Evolutionary conservation across 1,140 invertebrate species (phyloP), one percentile per base, ranked within the genome.

Genomic region (Drosophila jambulina): DNA sequence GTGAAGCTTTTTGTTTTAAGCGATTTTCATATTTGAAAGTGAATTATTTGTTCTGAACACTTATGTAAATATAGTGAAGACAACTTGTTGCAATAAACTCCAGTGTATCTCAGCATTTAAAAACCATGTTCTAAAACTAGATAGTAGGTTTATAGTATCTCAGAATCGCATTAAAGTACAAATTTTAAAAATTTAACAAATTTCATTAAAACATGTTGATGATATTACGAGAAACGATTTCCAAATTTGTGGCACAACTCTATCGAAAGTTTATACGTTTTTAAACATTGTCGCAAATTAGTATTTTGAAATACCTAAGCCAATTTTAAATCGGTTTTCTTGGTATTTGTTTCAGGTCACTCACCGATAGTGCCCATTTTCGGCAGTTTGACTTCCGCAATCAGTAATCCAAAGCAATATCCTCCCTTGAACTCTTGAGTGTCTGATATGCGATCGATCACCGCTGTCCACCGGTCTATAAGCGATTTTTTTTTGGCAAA

Each of bases 301-400:
- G 10, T 21, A 21, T 43, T 45, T 21, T 45, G 0, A 45, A 5
- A 45, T 3, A 32, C 4, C 10, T 21, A 13, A 15, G 12, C 40
- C 4, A 42, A 1, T 42, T 43, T 43, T 5, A 21, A 43, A 43
- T n/a, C 8, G 2, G 12, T 2, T 45, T 45, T 17, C 15, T 17
- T 8, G 2, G 1, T 23, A 23, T 46, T 7, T 23, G 9, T 17
- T 2, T 2, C 6, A 46, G 23, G 23, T 34, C 6, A 88, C 78
- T 88, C 19, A 88, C 84, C 84, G 56, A 88, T 85, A 32, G 84
- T 88, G 60, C 85, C 85, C 84, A 88, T 88, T 78, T 90, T 57
- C 25, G 34, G 12, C 34, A n/a, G 43, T 17, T 49, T 59, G 17
- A 27, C 49, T 65, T 32, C 40, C 40, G 45, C 38, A 59, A 17